These are phyloP conservation scores for Paraescarpia echinospica DNA, from an alignment of 1,140 invertebrate species.

Conservation along the genomic window DNA sequence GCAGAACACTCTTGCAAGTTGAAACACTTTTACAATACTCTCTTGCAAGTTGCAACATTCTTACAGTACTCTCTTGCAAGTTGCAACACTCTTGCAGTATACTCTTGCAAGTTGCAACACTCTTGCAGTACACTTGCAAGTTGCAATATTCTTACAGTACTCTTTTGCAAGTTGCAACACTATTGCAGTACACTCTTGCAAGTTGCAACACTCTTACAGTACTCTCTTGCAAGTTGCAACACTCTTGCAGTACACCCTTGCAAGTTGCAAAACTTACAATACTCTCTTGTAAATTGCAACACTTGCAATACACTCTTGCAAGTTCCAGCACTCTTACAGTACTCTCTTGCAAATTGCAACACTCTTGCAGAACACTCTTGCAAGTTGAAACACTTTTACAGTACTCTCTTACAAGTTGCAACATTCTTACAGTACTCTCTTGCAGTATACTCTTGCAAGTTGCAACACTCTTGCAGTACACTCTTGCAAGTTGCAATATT, in stretches of 20 bases:
- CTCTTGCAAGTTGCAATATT: too few relatives aligned
- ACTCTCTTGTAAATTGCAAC: not conserved
- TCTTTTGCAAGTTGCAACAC: too few relatives aligned
- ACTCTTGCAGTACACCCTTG: not conserved
- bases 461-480: too few relatives aligned
- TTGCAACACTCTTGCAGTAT: too few relatives aligned
- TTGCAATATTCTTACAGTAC: too few relatives aligned
- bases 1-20: not conserved
- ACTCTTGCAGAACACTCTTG: not conserved
- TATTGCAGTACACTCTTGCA: not conserved
- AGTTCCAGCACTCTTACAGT: not conserved
- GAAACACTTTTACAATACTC: not conserved
- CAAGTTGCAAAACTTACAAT: not conserved
- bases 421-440: not conserved
- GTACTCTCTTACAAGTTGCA: not conserved
- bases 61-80: not conserved
- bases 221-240: not conserved
- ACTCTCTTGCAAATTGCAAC: not conserved
- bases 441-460: not conserved
- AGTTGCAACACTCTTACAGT: not conserved
- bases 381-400: not conserved
- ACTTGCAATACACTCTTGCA: not conserved
- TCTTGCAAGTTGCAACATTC: not conserved
- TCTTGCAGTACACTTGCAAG: too few relatives aligned
- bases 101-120: too few relatives aligned